These are phyloP conservation scores for Danio rerio DNA, from an alignment of 2,113 vertebrate species.

Conservation along the genomic window GRCz12tu NC_133179.1:6726001-6726500, in stretches of 20 bases:
- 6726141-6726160: too few relatives aligned
- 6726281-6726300: slow-evolving; percentile 70
- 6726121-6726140: too few relatives aligned
- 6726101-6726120: too few relatives aligned
- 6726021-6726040: too few relatives aligned
- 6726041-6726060: too few relatives aligned
- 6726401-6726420: slow-evolving; percentile 66
- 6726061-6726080: too few relatives aligned
- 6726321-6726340: slow-evolving; percentile 75
- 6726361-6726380: slow-evolving; percentile 72
- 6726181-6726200: slow-evolving; percentile 32
- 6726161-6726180: not conserved
- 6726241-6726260: slow-evolving; percentile 63
- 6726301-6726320: slow-evolving; percentile 78
- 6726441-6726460: slow-evolving; percentile 49
- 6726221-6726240: slow-evolving; percentile 25
- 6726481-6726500: slow-evolving; percentile 30
- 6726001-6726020: not conserved
- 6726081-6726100: too few relatives aligned
- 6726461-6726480: slow-evolving; percentile 42
- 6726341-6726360: slow-evolving; percentile 69
- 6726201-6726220: slow-evolving; percentile 29
- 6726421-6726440: slow-evolving; percentile 54
- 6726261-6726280: slow-evolving; percentile 67
- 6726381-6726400: slow-evolving; percentile 65